Conservation (phyloP, 2,888 invertebrate species). For the Caenorhabditis doughertyi region DNA sequence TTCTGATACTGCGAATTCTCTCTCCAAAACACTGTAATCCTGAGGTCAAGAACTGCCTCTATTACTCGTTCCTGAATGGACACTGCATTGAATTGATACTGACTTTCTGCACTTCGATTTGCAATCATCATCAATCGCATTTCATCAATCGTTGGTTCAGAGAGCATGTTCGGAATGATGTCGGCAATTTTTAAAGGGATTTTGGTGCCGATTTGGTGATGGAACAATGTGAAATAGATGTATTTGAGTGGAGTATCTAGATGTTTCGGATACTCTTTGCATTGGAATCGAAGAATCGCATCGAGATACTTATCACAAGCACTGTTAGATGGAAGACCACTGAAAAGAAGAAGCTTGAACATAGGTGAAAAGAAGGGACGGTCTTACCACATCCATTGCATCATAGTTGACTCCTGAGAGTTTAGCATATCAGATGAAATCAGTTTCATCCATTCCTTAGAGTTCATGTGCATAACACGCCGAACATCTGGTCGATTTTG, state of each 20-base stretch:
- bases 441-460: conserved; percentile 42
- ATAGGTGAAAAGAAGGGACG: not conserved
- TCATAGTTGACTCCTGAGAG: conserved; percentile 9
- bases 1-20: not conserved
- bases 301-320: conserved; percentile 23
- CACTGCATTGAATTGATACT: too few relatives aligned
- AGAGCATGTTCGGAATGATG: not conserved
- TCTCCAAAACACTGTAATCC: not conserved
- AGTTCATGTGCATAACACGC: conserved; percentile 18
- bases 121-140: conserved; percentile 25
- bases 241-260: conserved; percentile 27
- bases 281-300: conserved; percentile 42
- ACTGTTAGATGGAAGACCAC: conserved; percentile 17
- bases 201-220: conserved; percentile 4
- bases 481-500: conserved; percentile 43
- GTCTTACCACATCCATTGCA: conserved; percentile 54
- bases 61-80: conserved; percentile 44
- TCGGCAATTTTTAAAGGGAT: not conserved
- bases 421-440: not conserved
- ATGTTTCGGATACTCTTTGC: conserved; percentile 49
- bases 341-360: not conserved
- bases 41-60: conserved; percentile 9
- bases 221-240: conserved; percentile 45
- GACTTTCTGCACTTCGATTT: not conserved
- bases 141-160: conserved; percentile 18